Evolutionary conservation across 2,113 vertebrate species (phyloP), one percentile per base, ranked within the genome.

Genomic region (Barnardius zonarius): DNA sequence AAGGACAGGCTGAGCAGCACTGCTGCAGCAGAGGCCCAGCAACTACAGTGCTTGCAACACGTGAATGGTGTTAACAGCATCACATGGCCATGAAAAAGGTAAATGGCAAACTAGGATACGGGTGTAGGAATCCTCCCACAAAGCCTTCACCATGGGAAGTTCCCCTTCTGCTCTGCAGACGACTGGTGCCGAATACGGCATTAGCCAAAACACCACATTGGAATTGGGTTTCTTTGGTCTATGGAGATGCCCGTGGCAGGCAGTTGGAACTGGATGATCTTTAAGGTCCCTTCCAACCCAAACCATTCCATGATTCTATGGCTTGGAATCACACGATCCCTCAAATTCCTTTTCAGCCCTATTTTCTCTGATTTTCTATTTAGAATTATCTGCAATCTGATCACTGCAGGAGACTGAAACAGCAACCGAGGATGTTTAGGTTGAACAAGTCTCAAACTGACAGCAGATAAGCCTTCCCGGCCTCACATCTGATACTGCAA

Each of bases 361-460:
- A 17, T 86, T 90, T 90, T 80, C 61, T 81, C 94, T 59, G 69
- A 72, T 70, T 43, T 94, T 86, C 18, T 77, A 74, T 57, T 86
- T 57, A 70, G 54, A 57, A 83, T 74, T 83, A 59, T 70, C 83
- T 94, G 72, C 55, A 91, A 43, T 86, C 72, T 83, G 51, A 46
- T 48, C 28, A 23, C 43, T 86, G 82, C 70, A 77, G 64, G 44
- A 83, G n/a, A 57, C 54, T 19, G 9, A 80, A 74, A 77, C 22
- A 83, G 41, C 54, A 80, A n/a, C 19, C 13, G 39, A 77, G 49
- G 52, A 52, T 22, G 35, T 77, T 95, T 54, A 74, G 72, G 51
- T 2, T 25, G 78, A 91, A 83, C 12, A 43, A 80, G 61, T 62
- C 54, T 68, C 55, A 86, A 74, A 77, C 63, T 43, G 61, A 70